Conservation (phyloP, 2,888 invertebrate genomes). For the Podotricha telesiphe region DNA sequence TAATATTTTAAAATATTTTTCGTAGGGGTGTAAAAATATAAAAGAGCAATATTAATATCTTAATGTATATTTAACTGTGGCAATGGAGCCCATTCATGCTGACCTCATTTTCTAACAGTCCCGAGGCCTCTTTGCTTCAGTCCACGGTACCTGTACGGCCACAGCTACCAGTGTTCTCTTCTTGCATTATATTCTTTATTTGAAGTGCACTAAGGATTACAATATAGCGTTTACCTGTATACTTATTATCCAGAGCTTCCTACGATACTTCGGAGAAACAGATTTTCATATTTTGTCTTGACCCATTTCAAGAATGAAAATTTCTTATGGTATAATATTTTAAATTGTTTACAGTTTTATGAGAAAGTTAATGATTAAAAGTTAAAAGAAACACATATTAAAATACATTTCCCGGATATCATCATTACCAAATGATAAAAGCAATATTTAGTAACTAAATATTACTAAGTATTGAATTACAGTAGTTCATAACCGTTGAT, state of each 20-base stretch:
- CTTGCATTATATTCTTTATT: conserved; percentile 35
- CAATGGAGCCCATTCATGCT: conserved; percentile 37
- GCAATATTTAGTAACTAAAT: too few species aligned
- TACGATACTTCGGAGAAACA: conserved; percentile 29
- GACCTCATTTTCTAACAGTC: conserved; percentile 43
- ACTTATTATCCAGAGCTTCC: conserved; percentile 30
- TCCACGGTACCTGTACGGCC: conserved; percentile 29
- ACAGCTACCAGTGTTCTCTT: conserved; percentile 26
- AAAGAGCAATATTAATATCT: conserved; percentile 32
- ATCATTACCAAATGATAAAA: too few species aligned
- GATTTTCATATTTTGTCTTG: conserved; percentile 36
- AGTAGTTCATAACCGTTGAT: too few species aligned
- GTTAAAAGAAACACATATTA: too few species aligned
- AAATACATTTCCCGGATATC: too few species aligned
- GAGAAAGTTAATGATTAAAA: not conserved
- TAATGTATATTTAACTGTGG: conserved; percentile 36
- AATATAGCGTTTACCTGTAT: conserved; percentile 20
- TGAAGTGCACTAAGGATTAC: conserved; percentile 31
- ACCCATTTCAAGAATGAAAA: conserved; percentile 37
- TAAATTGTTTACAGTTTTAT: conserved; percentile 12
- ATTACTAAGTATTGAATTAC: too few species aligned
- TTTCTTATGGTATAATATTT: conserved; percentile 26
- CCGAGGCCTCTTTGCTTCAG: conserved; percentile 36
- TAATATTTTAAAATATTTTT: not conserved
- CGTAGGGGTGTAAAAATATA: not conserved